Evolutionary conservation across 92 coral and sea anemone species (phyloP).

Genomic region (Actinernus sp.): DNA sequence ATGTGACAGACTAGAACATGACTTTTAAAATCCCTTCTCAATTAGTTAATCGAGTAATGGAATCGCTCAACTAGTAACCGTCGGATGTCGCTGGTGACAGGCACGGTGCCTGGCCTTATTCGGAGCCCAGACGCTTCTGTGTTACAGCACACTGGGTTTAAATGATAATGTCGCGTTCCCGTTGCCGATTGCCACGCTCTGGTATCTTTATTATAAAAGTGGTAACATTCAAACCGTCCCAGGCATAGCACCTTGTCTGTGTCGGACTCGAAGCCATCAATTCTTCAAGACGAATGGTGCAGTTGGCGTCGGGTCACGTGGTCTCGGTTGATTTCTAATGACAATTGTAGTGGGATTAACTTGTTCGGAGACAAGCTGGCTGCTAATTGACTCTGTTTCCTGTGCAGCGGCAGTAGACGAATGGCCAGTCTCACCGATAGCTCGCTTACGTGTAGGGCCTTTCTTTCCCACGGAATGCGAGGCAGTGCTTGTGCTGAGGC

Average conservation of each 20-base stretch:
- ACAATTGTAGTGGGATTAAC: constrained; percentile 19
- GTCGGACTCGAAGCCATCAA: constrained; percentile 2
- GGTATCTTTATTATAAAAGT: background rate
- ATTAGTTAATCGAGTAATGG: too few relatives aligned
- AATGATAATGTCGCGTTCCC: background rate
- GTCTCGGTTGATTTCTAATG: constrained; percentile 22
- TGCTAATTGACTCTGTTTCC: background rate
- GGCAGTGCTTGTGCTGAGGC: constrained; percentile 8
- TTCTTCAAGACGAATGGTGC: constrained; percentile 28
- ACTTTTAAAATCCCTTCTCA: too few relatives aligned
- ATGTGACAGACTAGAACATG: too few relatives aligned
- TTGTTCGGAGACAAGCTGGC: background rate
- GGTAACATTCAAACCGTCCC: background rate
- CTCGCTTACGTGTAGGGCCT: constrained; percentile 2
- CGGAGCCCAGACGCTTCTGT: background rate
- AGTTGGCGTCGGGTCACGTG: constrained; percentile 18
- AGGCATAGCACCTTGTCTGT: background rate
- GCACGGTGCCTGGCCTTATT: background rate
- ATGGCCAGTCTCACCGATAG: background rate
- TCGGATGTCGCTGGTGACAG: background rate
- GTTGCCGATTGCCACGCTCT: background rate
- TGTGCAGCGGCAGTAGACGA: background rate
- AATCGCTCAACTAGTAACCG: background rate
- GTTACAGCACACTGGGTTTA: background rate
- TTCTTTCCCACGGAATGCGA: constrained; percentile 12